Evolutionary conservation across 2,888 invertebrate genomes (phyloP).

Genomic region (Calliphora vomitoria): DNA sequence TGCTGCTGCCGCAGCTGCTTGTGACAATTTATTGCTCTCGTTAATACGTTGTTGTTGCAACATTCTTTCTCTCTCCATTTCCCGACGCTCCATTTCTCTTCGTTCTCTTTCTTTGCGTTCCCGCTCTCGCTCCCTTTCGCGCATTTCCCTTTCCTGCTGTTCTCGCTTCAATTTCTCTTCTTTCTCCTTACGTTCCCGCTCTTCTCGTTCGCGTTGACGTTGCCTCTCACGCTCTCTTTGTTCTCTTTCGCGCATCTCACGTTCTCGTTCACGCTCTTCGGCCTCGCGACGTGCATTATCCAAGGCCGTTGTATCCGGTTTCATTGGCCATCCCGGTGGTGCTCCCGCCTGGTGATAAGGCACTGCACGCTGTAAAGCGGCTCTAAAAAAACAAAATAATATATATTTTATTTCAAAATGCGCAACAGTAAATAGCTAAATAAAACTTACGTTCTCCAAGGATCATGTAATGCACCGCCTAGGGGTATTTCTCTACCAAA

Average conservation of each 20-base stretch:
- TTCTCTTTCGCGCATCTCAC: constrained; percentile 84
- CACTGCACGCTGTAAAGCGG: constrained; percentile 86
- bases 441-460: constrained; percentile 87
- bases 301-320: constrained; percentile 88
- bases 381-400: constrained; percentile 73
- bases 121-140: constrained; percentile 87
- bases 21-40: constrained; percentile 85
- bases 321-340: constrained; percentile 87
- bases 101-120: constrained; percentile 86
- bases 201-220: constrained; percentile 83
- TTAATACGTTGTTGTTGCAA: constrained; percentile 87
- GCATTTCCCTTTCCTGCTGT: constrained; percentile 86
- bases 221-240: constrained; percentile 84
- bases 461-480: constrained; percentile 84
- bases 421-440: neutral
- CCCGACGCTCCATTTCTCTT: constrained; percentile 86
- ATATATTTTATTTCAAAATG: neutral
- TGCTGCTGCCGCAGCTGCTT: constrained; percentile 83
- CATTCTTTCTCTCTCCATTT: constrained; percentile 87
- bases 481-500: constrained; percentile 85
- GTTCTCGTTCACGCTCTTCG: constrained; percentile 85
- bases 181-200: constrained; percentile 84
- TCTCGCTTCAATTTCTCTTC: constrained; percentile 86
- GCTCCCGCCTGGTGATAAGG: constrained; percentile 85
- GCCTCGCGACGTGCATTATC: constrained; percentile 87